Evolutionary conservation across 1,140 invertebrate genomes (phyloP).

Genomic region (Trichonephila clavipes): DNA sequence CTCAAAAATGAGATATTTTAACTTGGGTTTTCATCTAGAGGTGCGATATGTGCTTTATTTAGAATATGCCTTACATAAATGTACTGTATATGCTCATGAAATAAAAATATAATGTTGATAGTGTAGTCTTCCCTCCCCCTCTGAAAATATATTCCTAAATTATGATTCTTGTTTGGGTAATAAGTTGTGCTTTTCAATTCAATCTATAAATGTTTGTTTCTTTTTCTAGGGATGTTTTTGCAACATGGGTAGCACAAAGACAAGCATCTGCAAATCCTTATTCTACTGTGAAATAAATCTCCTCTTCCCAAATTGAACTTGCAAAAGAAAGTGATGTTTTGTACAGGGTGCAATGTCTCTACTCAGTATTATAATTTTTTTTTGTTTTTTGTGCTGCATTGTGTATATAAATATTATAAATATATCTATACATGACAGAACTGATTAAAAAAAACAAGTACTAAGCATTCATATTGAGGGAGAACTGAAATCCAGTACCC

Average conservation of each 20-base stretch:
- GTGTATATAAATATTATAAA: slow-evolving; percentile 52
- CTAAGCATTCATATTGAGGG: slow-evolving; percentile 26
- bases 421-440: slow-evolving; percentile 16
- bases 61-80: too few species aligned
- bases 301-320: background rate
- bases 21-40: too few species aligned
- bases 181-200: background rate
- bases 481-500: background rate
- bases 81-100: too few species aligned
- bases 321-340: slow-evolving; percentile 46
- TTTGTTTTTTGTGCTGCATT: slow-evolving; percentile 32
- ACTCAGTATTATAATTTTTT: slow-evolving; percentile 72
- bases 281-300: slow-evolving; percentile 80
- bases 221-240: slow-evolving; percentile 91
- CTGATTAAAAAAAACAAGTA: background rate
- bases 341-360: slow-evolving; percentile 71
- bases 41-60: too few species aligned
- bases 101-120: too few species aligned
- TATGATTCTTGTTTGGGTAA: too few species aligned
- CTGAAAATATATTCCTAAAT: too few species aligned
- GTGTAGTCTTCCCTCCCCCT: too few species aligned
- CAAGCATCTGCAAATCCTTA: slow-evolving; percentile 84
- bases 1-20: too few species aligned
- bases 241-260: slow-evolving; percentile 92
- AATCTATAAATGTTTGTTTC: slow-evolving; percentile 69